Evolutionary conservation across 2,113 vertebrate species (phyloP).

Genomic region (Lota lota): DNA sequence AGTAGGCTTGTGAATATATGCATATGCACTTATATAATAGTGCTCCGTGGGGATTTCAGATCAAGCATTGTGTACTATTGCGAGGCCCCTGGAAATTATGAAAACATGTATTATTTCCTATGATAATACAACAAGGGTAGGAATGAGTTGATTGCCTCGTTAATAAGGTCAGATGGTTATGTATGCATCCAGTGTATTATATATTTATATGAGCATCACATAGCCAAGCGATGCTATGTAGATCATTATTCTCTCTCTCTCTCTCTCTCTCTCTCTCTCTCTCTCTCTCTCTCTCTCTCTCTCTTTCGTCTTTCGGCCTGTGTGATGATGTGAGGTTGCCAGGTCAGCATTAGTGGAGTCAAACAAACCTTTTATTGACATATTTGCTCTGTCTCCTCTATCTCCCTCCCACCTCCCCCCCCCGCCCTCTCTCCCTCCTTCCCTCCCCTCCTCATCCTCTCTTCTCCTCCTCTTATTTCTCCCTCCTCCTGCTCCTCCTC

Average conservation of each 20-base stretch:
- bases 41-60: background rate
- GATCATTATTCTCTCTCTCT: background rate
- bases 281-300: conserved; percentile 5
- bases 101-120: conserved; percentile 22
- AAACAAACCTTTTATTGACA: conserved; percentile 1
- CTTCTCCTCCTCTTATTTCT: conserved; percentile 27
- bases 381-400: background rate
- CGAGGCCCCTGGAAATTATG: background rate
- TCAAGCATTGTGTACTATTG: background rate
- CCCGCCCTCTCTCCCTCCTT: conserved; percentile 3
- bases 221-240: background rate
- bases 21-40: too few species aligned
- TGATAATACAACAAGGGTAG: conserved; percentile 30
- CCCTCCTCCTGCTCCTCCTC: background rate
- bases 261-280: background rate
- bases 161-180: conserved; percentile 14
- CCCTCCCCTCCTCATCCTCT: conserved; percentile 30
- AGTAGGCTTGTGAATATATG: too few species aligned
- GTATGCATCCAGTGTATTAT: conserved; percentile 13
- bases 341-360: conserved; percentile 26
- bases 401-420: too few species aligned
- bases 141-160: conserved; percentile 29
- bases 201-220: conserved; percentile 26
- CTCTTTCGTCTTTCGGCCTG: too few species aligned
- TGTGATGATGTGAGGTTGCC: too few species aligned